Evolutionary conservation across 2,113 vertebrate species (phyloP), one percentile per base, ranked within the genome.

Genomic region (Ameiurus melas): DNA sequence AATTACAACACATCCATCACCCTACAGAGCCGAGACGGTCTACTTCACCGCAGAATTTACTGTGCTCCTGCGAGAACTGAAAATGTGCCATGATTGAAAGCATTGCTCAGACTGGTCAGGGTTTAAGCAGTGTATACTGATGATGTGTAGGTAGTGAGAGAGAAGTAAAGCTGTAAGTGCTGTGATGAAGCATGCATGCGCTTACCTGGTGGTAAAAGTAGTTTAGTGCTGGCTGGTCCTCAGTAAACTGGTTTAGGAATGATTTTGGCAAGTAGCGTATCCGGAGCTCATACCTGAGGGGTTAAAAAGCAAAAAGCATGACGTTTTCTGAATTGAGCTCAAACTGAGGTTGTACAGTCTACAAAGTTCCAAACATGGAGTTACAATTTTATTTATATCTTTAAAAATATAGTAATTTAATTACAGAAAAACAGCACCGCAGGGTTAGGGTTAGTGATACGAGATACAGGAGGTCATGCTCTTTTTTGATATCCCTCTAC

Each of bases 121-220:
- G 79, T 30, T 81, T 33, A 33, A 81, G 36, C 47, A 51, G 9
- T 51, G 2, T 27, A 20, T 70, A 1, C 64, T n/a, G 83, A 82
- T 39, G 12, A 20, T 25, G 30, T 5, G 53, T 57, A 20, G 7
- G 47, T 8, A 77, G 22, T 14, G 43, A 20, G 22, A 51, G 20
- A 58, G 43, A 30, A 51, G 27, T 47, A 71, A 73, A 77, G 85
- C 43, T 64, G 66, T 9, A 36, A 39, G 33, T 17, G 79, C 73
- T 36, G 43, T 87, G 0, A 79, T 43, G 62, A 20, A 70, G 64
- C 66, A 71, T 25, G 33, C 36, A 27, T 88, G 57, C 47, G 73
- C 93, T 91, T 95, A 99, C 98, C 97, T 99, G 98, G 81, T 99
- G 98, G 94, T 99, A 99, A 95, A 99, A 98, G 96, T 99, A 99